phyloP scores from a whole-genome alignment of 2,113 vertebrate species.

The Phyllopteryx taeniolatus region DNA sequence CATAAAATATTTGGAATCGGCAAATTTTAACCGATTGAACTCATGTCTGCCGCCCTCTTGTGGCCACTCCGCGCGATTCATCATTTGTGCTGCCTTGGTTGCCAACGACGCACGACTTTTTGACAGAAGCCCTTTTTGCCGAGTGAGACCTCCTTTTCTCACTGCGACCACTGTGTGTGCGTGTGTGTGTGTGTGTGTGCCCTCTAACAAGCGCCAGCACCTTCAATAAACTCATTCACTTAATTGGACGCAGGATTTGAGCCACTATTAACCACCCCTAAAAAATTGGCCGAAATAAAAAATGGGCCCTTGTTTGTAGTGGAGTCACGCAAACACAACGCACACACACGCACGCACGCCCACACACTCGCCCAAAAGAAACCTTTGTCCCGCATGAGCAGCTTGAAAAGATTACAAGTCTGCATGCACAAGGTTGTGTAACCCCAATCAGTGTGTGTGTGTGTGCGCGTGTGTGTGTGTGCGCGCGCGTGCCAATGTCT shows the following conservation, averaged over 20 bases:
- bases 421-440: conserved; percentile 35
- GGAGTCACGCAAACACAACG: conserved; percentile 1
- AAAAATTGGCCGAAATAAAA: conserved; percentile 30
- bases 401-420: conserved; percentile 56
- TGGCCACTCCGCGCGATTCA: neutral
- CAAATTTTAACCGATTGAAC: no score
- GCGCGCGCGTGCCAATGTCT: neutral
- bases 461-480: neutral
- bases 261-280: conserved; percentile 19
- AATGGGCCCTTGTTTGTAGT: conserved; percentile 32
- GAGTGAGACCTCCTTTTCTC: neutral
- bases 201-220: conserved; percentile 47
- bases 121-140: neutral
- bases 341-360: neutral
- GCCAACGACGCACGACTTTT: neutral
- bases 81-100: neutral
- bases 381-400: conserved; percentile 56
- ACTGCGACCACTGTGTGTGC: neutral
- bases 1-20: no score
- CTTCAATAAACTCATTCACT: conserved; percentile 46
- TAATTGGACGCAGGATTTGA: conserved; percentile 54
- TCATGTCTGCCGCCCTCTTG: neutral
- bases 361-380: conserved; percentile 21
- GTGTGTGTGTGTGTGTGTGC: neutral
- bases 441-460: conserved; percentile 15